Conservation (phyloP, 2,113 vertebrate genomes). For the Urocolius indicus region DNA sequence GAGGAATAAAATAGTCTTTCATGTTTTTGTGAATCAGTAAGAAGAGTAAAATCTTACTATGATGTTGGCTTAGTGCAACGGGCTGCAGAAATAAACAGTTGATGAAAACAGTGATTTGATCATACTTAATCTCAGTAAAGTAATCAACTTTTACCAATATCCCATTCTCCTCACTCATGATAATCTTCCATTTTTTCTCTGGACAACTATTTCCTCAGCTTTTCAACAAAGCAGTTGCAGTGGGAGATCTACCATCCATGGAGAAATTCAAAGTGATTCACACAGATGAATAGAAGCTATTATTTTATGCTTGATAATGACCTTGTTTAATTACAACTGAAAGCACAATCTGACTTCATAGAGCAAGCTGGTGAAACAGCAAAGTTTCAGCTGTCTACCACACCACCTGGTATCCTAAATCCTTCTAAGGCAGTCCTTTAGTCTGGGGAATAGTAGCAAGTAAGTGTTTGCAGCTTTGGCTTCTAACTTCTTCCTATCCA, state of each 20-base stretch:
- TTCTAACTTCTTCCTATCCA: neutral
- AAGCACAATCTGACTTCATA: conserved; percentile 31
- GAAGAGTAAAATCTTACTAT: neutral
- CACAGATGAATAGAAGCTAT: conserved; percentile 21
- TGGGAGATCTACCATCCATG: neutral
- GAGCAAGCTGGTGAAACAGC: conserved; percentile 48
- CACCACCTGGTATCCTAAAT: conserved; percentile 58
- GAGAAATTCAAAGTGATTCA: conserved; percentile 25
- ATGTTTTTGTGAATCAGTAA: neutral
- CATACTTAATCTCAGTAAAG: neutral
- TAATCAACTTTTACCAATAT: neutral
- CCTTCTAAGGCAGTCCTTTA: conserved; percentile 34
- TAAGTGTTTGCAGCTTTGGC: conserved; percentile 8
- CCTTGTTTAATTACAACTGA: conserved; percentile 63
- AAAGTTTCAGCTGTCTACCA: conserved; percentile 57
- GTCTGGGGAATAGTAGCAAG: conserved; percentile 42
- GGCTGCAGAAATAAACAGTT: neutral
- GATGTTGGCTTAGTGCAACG: neutral
- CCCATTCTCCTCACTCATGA: neutral
- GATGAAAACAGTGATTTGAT: neutral
- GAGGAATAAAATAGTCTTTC: neutral
- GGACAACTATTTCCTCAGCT: neutral
- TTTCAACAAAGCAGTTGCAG: neutral
- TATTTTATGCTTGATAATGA: conserved; percentile 37
- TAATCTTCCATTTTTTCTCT: neutral